Percentiles rank a stretch among this genome's conserved stretches.
phyloP scores from a whole-genome alignment of 1,140 invertebrate genomes.

The Solenopsis fugax region DNA sequence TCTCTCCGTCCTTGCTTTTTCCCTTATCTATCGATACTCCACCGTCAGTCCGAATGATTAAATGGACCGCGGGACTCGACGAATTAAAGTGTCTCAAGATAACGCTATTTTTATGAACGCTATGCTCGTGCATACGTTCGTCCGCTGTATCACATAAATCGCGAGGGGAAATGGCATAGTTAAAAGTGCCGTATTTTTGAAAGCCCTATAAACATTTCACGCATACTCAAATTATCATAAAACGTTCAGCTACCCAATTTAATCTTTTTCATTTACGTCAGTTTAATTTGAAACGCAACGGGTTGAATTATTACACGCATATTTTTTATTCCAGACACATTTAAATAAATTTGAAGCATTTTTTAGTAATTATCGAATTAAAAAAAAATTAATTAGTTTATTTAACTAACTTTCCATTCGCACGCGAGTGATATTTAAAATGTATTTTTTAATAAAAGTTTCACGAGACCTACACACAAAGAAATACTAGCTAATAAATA shows the following conservation, averaged over 20 bases:
- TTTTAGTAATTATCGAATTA: not conserved
- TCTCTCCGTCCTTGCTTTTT: not conserved
- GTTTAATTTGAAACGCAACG: not conserved
- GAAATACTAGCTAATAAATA: too few relatives aligned
- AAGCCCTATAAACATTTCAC: conserved; percentile 8
- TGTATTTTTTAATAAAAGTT: not conserved
- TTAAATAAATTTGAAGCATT: not conserved
- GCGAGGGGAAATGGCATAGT: not conserved
- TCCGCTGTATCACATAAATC: not conserved
- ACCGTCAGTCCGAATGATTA: conserved; percentile 28
- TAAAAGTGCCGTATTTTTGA: not conserved
- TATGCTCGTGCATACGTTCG: not conserved
- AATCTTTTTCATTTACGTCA: not conserved
- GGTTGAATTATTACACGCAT: not conserved
- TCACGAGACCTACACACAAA: not conserved
- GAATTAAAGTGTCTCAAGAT: conserved; percentile 26
- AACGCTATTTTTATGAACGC: not conserved
- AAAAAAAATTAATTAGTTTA: not conserved
- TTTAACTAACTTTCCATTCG: not conserved
- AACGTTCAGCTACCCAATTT: not conserved
- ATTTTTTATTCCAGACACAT: not conserved
- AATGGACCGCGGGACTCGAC: conserved; percentile 26
- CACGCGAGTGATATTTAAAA: not conserved
- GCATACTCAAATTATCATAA: not conserved
- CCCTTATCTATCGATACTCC: conserved; percentile 31